Evolutionary conservation across 2,797 vertebrate species (phyloP).

Genomic region (Erpetoichthys calabaricus): DNA sequence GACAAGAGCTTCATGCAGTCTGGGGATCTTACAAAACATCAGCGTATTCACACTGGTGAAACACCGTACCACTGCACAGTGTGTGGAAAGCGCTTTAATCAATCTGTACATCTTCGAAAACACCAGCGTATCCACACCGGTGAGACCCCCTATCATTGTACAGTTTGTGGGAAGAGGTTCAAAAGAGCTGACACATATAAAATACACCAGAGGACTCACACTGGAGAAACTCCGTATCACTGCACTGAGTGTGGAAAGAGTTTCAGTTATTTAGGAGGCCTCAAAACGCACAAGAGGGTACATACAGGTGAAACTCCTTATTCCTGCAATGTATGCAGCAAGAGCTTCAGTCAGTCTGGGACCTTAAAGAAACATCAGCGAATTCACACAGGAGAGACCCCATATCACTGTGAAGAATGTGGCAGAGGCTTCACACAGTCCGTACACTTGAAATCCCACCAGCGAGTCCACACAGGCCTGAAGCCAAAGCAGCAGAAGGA

Average conservation of each 20-base stretch:
- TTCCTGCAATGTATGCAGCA: neutral
- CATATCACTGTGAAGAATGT: no score
- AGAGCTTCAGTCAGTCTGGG: no score
- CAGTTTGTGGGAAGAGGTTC: neutral
- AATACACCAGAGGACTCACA: neutral
- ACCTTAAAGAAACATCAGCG: no score
- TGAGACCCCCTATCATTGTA: neutral
- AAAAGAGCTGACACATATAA: neutral
- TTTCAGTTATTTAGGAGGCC: neutral
- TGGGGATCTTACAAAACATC: slow-evolving; percentile 1
- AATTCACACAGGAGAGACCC: no score
- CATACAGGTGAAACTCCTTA: neutral
- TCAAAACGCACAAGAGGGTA: neutral
- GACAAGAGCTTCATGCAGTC: neutral
- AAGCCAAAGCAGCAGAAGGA: no score
- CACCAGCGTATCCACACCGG: neutral
- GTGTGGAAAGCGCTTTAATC: neutral
- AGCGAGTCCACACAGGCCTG: no score
- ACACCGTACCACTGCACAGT: neutral
- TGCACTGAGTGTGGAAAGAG: neutral
- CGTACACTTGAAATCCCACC: no score
- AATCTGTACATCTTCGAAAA: neutral
- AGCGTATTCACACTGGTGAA: neutral
- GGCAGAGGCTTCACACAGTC: no score
- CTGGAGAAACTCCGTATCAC: neutral